Evolutionary conservation across 2,888 invertebrate species (phyloP), one percentile per base, ranked within the genome.

Genomic region (Sarcophaga subvicina): DNA sequence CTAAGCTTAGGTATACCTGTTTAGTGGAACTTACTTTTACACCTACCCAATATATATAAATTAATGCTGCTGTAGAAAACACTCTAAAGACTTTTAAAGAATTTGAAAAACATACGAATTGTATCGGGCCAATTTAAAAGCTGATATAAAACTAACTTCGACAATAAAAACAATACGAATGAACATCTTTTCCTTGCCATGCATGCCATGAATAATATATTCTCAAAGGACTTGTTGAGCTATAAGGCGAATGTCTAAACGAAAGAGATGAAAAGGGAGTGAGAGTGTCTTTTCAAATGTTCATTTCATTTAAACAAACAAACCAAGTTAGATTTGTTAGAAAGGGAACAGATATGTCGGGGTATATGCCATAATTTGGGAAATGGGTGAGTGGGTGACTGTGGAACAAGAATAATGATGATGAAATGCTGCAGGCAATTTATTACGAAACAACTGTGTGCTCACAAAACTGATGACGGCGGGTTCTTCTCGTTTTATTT

Each of bases 151-250:
- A 37, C 37, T 37, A 37, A 37, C 37, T 10, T 45, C 3, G 14
- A 1, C 12, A 70, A 37, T 59, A 72, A 73, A 67, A 70, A 59
- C 64, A 79, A 79, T 27, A 25, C 25, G 22, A 67, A 77, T 20
- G 5, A 66, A 60, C 14, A 37, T 63, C 4, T 62, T 70, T 72
- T 80, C 47, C 27, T 60, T 71, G 72, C 54, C 37, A 37, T 37
- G 71, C 45, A 62, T 62, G 76, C 37, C 63, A 27, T 77, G 47
- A 60, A 49, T 72, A 60, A 60, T 67, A 72, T 54, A 70, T 80
- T 73, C 77, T 64, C 83, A 72, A 72, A 73, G 49, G 78, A 84
- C 78, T 83, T 84, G 83, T 78, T 77, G 63, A 83, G 64, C 37
- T 77, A 54, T 20, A 22, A 12, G 22, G 3, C 22, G 14, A 47